Evolutionary conservation across 2,888 invertebrate species (phyloP), one percentile per base, ranked within the genome.

Genomic region (Xestia c-nigrum): DNA sequence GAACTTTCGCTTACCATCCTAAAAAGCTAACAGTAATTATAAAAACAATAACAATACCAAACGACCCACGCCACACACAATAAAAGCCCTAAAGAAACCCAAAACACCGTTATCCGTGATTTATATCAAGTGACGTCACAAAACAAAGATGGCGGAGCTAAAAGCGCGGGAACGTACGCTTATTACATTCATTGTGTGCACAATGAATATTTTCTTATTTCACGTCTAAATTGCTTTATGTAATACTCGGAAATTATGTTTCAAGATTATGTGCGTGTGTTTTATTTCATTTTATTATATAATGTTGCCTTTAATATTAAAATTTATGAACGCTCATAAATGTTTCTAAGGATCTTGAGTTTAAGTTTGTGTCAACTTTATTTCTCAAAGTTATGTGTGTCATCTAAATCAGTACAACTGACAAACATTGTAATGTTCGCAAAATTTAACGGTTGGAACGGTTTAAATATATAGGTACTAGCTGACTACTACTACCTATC

Each of bases 121-220:
- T 74, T 74, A 69, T 50, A 67, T 12, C 55, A 10, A 69, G 64
- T 81, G 78, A 81, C 73, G 75, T 78, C 71, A 82, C 74, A 52
- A 76, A 76, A 85, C 61, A 79, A 85, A 85, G 72, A 85, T 85
- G 83, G 86, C 86, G 80, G 3, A n/a, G 55, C 31, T 72, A 61
- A 71, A 61, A 73, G 71, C 74, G 76, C 75, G 76, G 74, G 63
- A 81, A 84, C 63, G 43, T 76, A 76, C 57, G 83, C 72, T 70
- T 76, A 74, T 77, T 86, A 80, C 72, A 43, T 76, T 66, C 61
- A 76, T 80, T 74, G 78, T 80, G 72, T 74, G 46, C 46, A 81
- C 68, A 71, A 72, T 75, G 57, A 83, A 68, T 80, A 61, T 80
- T 81, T 84, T 83, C 73, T 74, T 64, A 80, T 63, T 63, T 84